A percentile compares a stretch with the other conserved stretches of the same genome.
phyloP scores from a whole-genome alignment of 2,888 invertebrate species.

The Cheilosia urbana region DNA sequence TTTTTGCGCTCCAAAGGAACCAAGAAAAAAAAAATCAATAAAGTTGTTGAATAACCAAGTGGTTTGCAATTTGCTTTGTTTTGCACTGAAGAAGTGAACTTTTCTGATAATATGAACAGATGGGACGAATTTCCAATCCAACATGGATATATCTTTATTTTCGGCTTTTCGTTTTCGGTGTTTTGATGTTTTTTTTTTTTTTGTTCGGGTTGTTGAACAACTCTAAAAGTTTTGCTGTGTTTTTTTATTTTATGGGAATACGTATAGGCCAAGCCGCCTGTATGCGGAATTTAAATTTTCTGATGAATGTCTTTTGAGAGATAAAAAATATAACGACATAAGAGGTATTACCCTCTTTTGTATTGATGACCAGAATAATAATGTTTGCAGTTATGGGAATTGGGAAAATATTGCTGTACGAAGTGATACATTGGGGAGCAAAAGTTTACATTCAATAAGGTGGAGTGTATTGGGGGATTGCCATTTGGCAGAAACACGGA shows the following conservation, averaged over 20 bases:
- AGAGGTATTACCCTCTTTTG: conserved; percentile 40
- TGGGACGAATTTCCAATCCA: conserved; percentile 46
- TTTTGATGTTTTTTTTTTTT: background rate
- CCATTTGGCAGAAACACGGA: too few species aligned
- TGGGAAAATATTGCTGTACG: background rate
- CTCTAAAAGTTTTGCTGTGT: conserved; percentile 54
- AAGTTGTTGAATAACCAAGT: conserved; percentile 67
- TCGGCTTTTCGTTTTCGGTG: background rate
- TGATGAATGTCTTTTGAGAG: conserved; percentile 38
- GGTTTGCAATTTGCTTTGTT: conserved; percentile 39
- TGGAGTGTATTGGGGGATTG: too few species aligned
- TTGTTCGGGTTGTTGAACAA: conserved; percentile 55
- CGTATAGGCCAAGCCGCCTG: conserved; percentile 46
- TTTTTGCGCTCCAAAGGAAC: background rate
- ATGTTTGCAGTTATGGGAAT: conserved; percentile 46
- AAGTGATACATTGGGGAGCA: too few species aligned
- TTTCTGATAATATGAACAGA: conserved; percentile 57
- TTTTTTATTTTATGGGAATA: conserved; percentile 19
- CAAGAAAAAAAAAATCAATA: conserved; percentile 59
- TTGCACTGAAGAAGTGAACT: conserved; percentile 50
- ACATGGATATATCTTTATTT: conserved; percentile 15
- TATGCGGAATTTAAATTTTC: conserved; percentile 67
- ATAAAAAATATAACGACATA: conserved; percentile 62
- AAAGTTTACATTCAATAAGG: too few species aligned
- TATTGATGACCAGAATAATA: conserved; percentile 59